Conservation (phyloP, 1,140 invertebrate species). For the Polypedilum pembai region DNA sequence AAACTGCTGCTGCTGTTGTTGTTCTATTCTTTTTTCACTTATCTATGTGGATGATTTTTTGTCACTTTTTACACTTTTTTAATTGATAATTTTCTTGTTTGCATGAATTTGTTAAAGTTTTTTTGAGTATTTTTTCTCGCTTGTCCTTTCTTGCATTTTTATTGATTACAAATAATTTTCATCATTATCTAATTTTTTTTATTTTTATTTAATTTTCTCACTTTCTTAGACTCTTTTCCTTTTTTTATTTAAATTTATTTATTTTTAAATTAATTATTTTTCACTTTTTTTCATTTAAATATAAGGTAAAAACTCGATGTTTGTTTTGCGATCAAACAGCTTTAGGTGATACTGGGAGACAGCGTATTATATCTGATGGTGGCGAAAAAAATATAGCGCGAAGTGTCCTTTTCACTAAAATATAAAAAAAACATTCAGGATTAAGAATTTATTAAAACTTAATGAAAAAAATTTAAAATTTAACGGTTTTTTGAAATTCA, state of each 20-base stretch:
- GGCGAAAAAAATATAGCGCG: slow-evolving; percentile 42
- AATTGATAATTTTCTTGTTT: not conserved
- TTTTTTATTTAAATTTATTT: not conserved
- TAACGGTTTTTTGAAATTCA: too few species aligned
- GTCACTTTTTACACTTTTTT: slow-evolving; percentile 10
- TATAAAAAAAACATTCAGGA: slow-evolving; percentile 38
- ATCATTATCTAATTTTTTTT: not conserved
- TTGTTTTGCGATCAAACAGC: slow-evolving; percentile 42
- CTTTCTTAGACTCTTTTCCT: not conserved
- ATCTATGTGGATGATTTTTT: not conserved
- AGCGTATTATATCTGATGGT: slow-evolving; percentile 41
- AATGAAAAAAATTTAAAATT: too few species aligned
- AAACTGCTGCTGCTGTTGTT: not conserved
- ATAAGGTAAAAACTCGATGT: slow-evolving; percentile 35
- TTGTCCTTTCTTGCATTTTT: not conserved
- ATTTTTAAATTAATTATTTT: not conserved
- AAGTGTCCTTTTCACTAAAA: slow-evolving; percentile 42
- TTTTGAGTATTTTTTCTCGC: not conserved
- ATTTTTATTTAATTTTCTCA: not conserved
- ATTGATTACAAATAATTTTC: not conserved
- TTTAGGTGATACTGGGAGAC: slow-evolving; percentile 44
- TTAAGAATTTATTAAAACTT: too few species aligned
- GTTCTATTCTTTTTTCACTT: not conserved
- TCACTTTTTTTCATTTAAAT: not conserved
- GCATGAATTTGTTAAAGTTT: not conserved